These are phyloP conservation scores for Sciurus carolinensis DNA, from an alignment of 2,797 vertebrate genomes.

Conservation along the genomic window DNA sequence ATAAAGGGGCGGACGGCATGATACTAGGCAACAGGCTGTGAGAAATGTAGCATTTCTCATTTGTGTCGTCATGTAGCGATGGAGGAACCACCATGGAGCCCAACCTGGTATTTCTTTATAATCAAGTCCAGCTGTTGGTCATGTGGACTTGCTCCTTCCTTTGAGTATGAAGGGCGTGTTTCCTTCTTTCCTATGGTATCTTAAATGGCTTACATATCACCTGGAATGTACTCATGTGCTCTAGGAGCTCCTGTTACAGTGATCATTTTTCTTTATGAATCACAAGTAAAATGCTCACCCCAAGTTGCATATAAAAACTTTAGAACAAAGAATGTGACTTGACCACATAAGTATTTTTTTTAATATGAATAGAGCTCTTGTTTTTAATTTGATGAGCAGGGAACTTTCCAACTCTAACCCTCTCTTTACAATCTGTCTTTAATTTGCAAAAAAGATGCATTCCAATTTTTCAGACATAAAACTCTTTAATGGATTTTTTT, in stretches of 20 bases:
- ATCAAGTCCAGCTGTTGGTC: constrained; percentile 81
- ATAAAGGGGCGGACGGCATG: not conserved
- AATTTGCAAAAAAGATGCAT: constrained; percentile 88
- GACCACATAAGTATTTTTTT: constrained; percentile 83
- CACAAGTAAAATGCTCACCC: constrained; percentile 46
- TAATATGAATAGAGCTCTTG: constrained; percentile 89
- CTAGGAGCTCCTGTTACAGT: not conserved
- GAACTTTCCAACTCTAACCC: constrained; percentile 88
- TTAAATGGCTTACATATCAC: not conserved
- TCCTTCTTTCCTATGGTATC: constrained; percentile 58
- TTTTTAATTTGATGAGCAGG: constrained; percentile 90
- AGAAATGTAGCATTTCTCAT: constrained; percentile 74
- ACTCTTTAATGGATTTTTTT: constrained; percentile 83
- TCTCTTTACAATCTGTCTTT: constrained; percentile 89
- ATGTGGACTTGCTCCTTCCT: constrained; percentile 43
- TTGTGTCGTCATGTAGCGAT: constrained; percentile 72
- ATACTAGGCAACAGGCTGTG: constrained; percentile 62
- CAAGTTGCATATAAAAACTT: constrained; percentile 67
- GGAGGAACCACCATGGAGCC: constrained; percentile 69
- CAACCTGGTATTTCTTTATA: constrained; percentile 79
- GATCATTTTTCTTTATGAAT: constrained; percentile 64
- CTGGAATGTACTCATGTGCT: not conserved
- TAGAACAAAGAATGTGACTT: constrained; percentile 84
- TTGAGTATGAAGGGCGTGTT: constrained; percentile 49
- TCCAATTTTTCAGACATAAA: constrained; percentile 88